A percentile compares a stretch with the other conserved stretches of the same genome.
Conservation (phyloP, 2,888 invertebrate species). For the Trichopria drosophilae region DNA sequence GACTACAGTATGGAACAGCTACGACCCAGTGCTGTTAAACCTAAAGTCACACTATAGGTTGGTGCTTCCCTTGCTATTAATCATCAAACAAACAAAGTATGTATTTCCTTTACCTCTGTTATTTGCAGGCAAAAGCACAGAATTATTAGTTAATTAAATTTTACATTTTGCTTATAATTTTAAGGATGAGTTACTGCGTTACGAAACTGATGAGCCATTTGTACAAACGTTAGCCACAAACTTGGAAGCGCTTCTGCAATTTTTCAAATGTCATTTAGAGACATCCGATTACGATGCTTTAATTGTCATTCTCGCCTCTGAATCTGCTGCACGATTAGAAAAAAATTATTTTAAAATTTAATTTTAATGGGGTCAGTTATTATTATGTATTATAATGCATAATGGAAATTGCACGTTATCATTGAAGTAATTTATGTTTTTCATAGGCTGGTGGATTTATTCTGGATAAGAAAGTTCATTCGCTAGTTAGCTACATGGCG, state of each 20-base stretch:
- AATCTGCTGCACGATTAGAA: constrained; percentile 79
- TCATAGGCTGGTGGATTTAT: constrained; percentile 82
- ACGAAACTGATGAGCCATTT: constrained; percentile 88
- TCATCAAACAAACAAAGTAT: constrained; percentile 80
- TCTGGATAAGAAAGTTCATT: constrained; percentile 90
- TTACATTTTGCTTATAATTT: constrained; percentile 28
- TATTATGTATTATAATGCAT: background rate
- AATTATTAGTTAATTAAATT: no score
- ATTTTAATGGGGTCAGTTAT: constrained; percentile 75
- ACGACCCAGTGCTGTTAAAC: constrained; percentile 78
- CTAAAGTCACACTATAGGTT: constrained; percentile 80
- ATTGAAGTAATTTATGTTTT: constrained; percentile 28
- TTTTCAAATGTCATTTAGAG: constrained; percentile 75
- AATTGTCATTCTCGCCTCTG: constrained; percentile 74
- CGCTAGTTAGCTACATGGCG: constrained; percentile 84
- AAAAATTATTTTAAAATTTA: constrained; percentile 76
- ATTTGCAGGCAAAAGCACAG: no score
- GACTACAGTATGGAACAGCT: constrained; percentile 83
- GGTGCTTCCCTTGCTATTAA: constrained; percentile 77
- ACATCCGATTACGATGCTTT: constrained; percentile 76
- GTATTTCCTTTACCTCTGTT: no score
- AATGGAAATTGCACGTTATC: constrained; percentile 13
- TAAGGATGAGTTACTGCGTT: constrained; percentile 78
- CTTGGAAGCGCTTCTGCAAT: constrained; percentile 72
- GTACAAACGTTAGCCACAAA: constrained; percentile 78